Evolutionary conservation across 2,888 invertebrate genomes (phyloP).

Genomic region (Pollenia amentaria): DNA sequence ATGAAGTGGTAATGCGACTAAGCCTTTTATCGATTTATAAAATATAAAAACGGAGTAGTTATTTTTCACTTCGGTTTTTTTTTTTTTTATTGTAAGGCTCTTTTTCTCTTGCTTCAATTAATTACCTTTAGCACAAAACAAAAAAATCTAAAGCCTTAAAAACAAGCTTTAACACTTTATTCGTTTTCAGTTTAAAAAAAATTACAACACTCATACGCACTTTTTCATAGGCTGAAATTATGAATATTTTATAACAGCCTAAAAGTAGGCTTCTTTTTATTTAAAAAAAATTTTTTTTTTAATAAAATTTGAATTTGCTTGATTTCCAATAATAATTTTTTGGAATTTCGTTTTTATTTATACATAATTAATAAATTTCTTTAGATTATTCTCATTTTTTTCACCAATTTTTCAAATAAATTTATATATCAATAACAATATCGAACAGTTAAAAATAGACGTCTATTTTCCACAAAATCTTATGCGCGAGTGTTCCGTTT

Average conservation of each 20-base stretch:
- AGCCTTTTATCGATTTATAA: constrained; percentile 70
- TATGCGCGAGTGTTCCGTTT: constrained; percentile 76
- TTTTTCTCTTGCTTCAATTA: constrained; percentile 1
- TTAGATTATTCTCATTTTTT: constrained; percentile 8
- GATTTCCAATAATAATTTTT: background rate
- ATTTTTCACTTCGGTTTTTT: constrained; percentile 65
- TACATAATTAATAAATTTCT: constrained; percentile 1
- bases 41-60: constrained; percentile 60
- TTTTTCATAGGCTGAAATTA: constrained; percentile 12
- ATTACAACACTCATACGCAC: constrained; percentile 18
- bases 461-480: constrained; percentile 76
- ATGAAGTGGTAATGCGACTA: constrained; percentile 43
- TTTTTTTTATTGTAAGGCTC: background rate
- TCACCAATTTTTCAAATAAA: constrained; percentile 40
- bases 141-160: constrained; percentile 3
- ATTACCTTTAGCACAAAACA: constrained; percentile 37
- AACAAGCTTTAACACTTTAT: constrained; percentile 38
- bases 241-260: constrained; percentile 50
- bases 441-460: constrained; percentile 72
- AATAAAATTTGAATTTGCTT: constrained; percentile 1
- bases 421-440: constrained; percentile 61
- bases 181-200: constrained; percentile 1
- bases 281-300: background rate
- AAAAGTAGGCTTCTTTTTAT: constrained; percentile 30
- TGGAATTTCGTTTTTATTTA: background rate